phyloP scores from a whole-genome alignment of 2,113 vertebrate species.

The Corythaeola cristata region DNA sequence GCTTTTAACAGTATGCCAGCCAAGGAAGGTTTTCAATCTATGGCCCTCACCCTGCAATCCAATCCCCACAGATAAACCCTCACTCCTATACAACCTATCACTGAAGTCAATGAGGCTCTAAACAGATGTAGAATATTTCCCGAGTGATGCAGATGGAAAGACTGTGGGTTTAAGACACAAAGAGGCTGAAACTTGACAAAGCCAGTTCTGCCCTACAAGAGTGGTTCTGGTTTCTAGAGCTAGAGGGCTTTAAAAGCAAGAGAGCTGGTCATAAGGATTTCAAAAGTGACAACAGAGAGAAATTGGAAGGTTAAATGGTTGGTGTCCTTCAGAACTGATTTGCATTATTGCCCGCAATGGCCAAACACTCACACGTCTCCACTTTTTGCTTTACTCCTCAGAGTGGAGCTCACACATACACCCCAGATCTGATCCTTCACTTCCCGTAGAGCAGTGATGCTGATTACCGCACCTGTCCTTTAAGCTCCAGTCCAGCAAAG shows the following conservation, averaged over 20 bases:
- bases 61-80: not conserved
- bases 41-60: not conserved
- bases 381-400: not conserved
- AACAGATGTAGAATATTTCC: not conserved
- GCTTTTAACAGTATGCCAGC: constrained; percentile 8
- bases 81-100: not conserved
- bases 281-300: not conserved
- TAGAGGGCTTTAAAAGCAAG: not conserved
- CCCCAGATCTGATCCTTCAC: not conserved
- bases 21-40: not conserved
- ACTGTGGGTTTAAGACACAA: not conserved
- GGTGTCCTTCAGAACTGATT: not conserved
- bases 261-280: not conserved
- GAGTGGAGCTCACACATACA: not conserved
- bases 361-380: not conserved
- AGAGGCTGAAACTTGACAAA: not conserved
- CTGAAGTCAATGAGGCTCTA: not conserved
- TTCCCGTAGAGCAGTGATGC: not conserved
- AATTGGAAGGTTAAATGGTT: not conserved
- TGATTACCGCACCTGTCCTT: not conserved
- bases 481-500: not conserved
- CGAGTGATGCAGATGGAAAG: not conserved
- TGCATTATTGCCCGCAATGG: not conserved
- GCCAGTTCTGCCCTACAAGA: not conserved
- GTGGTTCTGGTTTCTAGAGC: not conserved